These are phyloP conservation scores for Bellardia pandia DNA, from an alignment of 2,888 invertebrate genomes.

Conservation along the genomic window DNA sequence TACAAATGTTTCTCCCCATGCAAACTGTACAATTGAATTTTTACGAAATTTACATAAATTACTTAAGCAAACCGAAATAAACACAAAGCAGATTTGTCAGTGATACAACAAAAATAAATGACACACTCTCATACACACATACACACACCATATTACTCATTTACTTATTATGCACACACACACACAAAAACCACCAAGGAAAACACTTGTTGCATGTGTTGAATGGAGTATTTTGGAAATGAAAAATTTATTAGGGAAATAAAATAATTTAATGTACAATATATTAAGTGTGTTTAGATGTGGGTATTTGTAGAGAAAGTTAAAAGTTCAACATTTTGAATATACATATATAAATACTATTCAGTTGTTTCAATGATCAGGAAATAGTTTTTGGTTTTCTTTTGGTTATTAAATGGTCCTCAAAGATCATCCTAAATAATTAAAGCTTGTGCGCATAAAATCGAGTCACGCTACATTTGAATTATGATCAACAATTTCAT, in stretches of 20 bases:
- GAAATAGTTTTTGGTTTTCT: too few species aligned
- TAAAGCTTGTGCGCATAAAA: too few species aligned
- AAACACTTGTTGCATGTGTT: conserved; percentile 55
- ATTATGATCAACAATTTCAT: too few species aligned
- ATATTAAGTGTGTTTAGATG: not conserved
- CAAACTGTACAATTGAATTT: conserved; percentile 55
- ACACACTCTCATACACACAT: not conserved
- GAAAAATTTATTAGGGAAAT: conserved; percentile 55
- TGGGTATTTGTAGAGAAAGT: not conserved
- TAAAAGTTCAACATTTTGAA: not conserved
- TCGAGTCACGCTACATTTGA: too few species aligned
- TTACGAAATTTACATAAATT: conserved; percentile 65
- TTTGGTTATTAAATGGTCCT: too few species aligned
- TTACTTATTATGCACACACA: not conserved
- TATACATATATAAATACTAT: too few species aligned
- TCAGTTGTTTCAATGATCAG: too few species aligned
- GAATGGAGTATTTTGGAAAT: conserved; percentile 30
- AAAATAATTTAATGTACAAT: conserved; percentile 47
- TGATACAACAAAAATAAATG: conserved; percentile 42
- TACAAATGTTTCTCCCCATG: conserved; percentile 23
- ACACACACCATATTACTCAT: conserved; percentile 1
- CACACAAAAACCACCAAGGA: conserved; percentile 17
- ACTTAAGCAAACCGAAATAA: conserved; percentile 61
- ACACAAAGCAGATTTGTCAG: conserved; percentile 61
- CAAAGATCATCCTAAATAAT: too few species aligned